Evolutionary conservation across 2,888 invertebrate genomes (phyloP).

Genomic region (Odontocerum albicorne): DNA sequence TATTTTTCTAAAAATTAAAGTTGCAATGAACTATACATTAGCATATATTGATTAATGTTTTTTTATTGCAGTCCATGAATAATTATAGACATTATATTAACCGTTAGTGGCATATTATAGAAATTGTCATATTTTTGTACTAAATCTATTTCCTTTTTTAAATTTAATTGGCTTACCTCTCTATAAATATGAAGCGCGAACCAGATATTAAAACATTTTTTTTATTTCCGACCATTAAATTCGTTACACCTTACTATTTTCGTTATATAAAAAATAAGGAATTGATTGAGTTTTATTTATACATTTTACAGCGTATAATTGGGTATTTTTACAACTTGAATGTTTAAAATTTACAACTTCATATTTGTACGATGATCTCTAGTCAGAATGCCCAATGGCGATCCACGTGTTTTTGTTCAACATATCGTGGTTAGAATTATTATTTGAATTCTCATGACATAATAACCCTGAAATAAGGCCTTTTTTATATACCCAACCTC

Average conservation of each 20-base stretch:
- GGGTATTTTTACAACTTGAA: conserved; percentile 20
- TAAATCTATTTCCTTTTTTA: too few species aligned
- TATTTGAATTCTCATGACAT: conserved; percentile 11
- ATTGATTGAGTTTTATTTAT: conserved; percentile 20
- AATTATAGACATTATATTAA: too few species aligned
- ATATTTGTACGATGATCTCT: conserved; percentile 2
- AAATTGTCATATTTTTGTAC: too few species aligned
- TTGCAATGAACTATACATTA: too few species aligned
- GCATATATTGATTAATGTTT: too few species aligned
- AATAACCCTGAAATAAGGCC: conserved; percentile 1
- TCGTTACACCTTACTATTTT: neutral
- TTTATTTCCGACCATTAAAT: neutral
- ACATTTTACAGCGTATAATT: conserved; percentile 32
- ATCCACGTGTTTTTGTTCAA: conserved; percentile 7
- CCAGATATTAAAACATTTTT: neutral
- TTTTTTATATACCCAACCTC: conserved; percentile 12
- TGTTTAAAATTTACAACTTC: conserved; percentile 14
- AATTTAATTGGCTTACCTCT: too few species aligned
- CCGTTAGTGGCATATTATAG: too few species aligned
- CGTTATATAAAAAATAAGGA: neutral
- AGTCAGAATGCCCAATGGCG: conserved; percentile 10
- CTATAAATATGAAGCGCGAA: neutral
- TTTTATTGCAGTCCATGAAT: too few species aligned
- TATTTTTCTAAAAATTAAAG: too few species aligned
- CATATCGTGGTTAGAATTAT: conserved; percentile 6